phyloP scores from a whole-genome alignment of 1,140 invertebrate genomes.

The Epicauta chinensis region DNA sequence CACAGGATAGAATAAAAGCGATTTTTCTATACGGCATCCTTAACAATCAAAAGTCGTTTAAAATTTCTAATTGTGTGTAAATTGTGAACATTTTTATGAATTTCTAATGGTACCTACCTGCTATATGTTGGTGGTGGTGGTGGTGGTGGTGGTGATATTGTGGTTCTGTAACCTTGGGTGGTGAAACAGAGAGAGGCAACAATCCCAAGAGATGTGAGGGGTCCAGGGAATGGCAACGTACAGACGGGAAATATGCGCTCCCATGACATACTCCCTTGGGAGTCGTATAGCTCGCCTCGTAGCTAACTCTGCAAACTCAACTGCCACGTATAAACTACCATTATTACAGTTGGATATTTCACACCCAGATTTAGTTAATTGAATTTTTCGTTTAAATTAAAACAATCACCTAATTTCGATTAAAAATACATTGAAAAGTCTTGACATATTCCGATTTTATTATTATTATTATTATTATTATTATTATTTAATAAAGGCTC shows the following conservation, averaged over 20 bases:
- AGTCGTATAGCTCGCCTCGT: conserved; percentile 33
- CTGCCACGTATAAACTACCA: conserved; percentile 33
- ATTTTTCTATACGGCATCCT: no score
- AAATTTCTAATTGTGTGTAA: no score
- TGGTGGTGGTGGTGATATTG: conserved; percentile 5
- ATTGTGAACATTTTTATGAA: neutral
- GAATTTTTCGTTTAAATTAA: conserved; percentile 2
- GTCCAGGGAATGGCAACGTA: conserved; percentile 25
- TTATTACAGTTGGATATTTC: conserved; percentile 31
- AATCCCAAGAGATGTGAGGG: conserved; percentile 21
- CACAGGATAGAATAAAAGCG: neutral
- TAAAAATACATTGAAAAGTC: no score
- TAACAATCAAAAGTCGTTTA: no score
- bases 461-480: no score
- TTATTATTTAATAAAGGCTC: no score
- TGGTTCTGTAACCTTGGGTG: conserved; percentile 14
- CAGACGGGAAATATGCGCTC: conserved; percentile 38
- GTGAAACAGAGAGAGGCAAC: conserved; percentile 19
- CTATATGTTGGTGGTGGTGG: neutral
- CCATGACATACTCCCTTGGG: conserved; percentile 33
- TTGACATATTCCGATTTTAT: no score
- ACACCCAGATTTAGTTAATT: conserved; percentile 18
- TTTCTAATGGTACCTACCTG: neutral
- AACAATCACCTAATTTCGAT: no score
- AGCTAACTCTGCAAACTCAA: conserved; percentile 27